A percentile compares a stretch with the other conserved stretches of the same genome.
phyloP scores from a whole-genome alignment of 2,113 vertebrate species.

The Scomber scombrus region DNA sequence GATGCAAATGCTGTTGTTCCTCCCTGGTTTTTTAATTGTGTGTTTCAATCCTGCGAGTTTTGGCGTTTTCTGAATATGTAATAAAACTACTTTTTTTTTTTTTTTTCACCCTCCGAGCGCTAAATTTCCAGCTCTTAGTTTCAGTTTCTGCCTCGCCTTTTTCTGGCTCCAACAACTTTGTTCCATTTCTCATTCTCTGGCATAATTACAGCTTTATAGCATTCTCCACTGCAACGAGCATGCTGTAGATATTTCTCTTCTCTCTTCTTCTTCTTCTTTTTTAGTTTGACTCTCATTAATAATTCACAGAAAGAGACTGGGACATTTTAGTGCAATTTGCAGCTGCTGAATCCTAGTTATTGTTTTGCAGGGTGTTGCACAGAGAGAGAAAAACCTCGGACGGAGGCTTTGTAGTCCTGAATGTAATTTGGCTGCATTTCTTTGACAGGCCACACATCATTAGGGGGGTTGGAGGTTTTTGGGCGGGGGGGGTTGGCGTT shows the following conservation, averaged over 20 bases:
- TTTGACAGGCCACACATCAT: slow-evolving; percentile 74
- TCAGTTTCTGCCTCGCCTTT: slow-evolving; percentile 57
- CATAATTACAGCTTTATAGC: slow-evolving; percentile 77
- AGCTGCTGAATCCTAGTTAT: slow-evolving; percentile 78
- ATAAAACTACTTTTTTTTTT: slow-evolving; percentile 52
- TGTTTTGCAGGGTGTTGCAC: slow-evolving; percentile 69
- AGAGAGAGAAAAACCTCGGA: slow-evolving; percentile 58
- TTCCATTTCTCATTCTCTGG: slow-evolving; percentile 75
- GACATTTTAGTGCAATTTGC: slow-evolving; percentile 81
- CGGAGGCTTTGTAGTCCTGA: slow-evolving; percentile 72
- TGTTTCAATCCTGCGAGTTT: slow-evolving; percentile 38
- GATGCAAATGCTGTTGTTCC: slow-evolving; percentile 49
- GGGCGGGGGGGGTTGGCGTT: background rate
- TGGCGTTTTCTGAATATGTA: slow-evolving; percentile 46
- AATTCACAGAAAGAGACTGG: slow-evolving; percentile 80
- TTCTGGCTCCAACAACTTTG: slow-evolving; percentile 72
- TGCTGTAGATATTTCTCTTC: slow-evolving; percentile 42
- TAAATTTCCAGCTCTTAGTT: slow-evolving; percentile 58
- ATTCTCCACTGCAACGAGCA: slow-evolving; percentile 48
- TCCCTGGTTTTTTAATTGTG: slow-evolving; percentile 58
- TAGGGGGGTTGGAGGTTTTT: slow-evolving; percentile 7
- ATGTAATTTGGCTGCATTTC: slow-evolving; percentile 67
- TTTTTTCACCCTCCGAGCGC: slow-evolving; percentile 24
- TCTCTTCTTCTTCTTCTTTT: background rate
- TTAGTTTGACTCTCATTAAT: slow-evolving; percentile 76